Base-by-base conservation (phyloP, 2,797 vertebrate genomes). In the Loris lydekkerianus region DNA sequence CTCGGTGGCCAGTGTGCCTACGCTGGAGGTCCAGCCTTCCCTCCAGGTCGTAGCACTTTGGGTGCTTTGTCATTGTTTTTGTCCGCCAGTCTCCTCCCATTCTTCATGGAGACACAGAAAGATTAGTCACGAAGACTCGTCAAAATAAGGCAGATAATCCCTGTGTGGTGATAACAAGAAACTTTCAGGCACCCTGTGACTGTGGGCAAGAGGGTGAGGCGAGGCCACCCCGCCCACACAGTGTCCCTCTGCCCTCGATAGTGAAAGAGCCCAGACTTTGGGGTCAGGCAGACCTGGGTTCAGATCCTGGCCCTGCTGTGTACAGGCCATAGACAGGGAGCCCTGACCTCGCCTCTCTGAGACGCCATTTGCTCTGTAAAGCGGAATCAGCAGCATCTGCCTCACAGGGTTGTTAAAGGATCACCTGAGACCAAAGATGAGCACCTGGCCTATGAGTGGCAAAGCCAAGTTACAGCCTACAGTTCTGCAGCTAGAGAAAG, bases 141-240 rank as follows among this genome's bases (percentile, higher is more conserved):
- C 82, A 69, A 86, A 95, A 91, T 73, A 88, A 89, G 63, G 46
- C 89, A 53, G 77, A 34, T 18, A 31, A n/a, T 60, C 37, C 61
- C 80, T 0, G 15, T 0, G 0, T 14, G 3, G 23, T 2, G 49
- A 72, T 25, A 31, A 61, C 15, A 13, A 86, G 75, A 75, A 2
- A 6, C 31, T 60, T 20, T n/a, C 0, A 0, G 53, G 56, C 37
- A 10, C 67, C 43, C 60, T 37, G 78, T 21, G 15, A 20, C 65
- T 27, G 1, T 1, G 14, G 63, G 40, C 13, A 56, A 29, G 63
- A 80, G 83, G 53, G 40, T 58, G 14, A 17, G 23, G 65, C 4
- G 25, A 49, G 56, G 67, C 40, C 25, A 0, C 40, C n/a, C 21
- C 10, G 63, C 70, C 89, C 46, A 0, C 0, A 0, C 53, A 2